Conservation (phyloP, 2,888 invertebrate genomes). For the Allacma fusca region DNA sequence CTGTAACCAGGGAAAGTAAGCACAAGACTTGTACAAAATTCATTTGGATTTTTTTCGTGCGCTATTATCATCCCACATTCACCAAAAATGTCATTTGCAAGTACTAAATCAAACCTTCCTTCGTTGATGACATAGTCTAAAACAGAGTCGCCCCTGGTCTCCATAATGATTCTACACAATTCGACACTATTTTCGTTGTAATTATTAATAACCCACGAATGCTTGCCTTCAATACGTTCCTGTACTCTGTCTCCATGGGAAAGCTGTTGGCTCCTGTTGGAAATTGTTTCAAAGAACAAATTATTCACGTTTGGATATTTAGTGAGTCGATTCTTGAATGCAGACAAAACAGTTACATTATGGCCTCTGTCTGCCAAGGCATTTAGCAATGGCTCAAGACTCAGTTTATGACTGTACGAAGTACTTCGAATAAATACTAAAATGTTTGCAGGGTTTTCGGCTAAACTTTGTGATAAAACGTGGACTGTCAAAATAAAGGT, state of each 20-base stretch:
- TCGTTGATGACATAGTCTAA: constrained; percentile 26
- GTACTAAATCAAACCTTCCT: constrained; percentile 47
- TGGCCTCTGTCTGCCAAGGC: constrained; percentile 36
- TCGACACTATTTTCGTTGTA: constrained; percentile 39
- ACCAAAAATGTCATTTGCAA: constrained; percentile 46
- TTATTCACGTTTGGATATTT: constrained; percentile 35
- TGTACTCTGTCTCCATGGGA: constrained; percentile 25
- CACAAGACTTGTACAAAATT: constrained; percentile 45
- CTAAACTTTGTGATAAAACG: no score
- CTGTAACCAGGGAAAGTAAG: no score
- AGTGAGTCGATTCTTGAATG: constrained; percentile 9
- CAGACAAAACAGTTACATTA: constrained; percentile 27
- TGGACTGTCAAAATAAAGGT: no score
- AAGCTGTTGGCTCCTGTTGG: neutral
- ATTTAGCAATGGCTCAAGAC: constrained; percentile 30
- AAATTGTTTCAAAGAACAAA: constrained; percentile 32
- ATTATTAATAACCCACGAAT: constrained; percentile 31
- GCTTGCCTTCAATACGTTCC: constrained; percentile 22
- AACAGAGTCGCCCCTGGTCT: constrained; percentile 13
- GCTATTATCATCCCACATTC: constrained; percentile 52
- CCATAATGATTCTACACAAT: constrained; percentile 34
- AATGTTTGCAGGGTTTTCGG: no score
- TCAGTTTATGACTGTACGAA: constrained; percentile 33
- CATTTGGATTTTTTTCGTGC: constrained; percentile 47
- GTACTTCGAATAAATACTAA: constrained; percentile 25